Conservation (phyloP, 1,140 invertebrate species). For the Pogonognathellus flavescens region DNA sequence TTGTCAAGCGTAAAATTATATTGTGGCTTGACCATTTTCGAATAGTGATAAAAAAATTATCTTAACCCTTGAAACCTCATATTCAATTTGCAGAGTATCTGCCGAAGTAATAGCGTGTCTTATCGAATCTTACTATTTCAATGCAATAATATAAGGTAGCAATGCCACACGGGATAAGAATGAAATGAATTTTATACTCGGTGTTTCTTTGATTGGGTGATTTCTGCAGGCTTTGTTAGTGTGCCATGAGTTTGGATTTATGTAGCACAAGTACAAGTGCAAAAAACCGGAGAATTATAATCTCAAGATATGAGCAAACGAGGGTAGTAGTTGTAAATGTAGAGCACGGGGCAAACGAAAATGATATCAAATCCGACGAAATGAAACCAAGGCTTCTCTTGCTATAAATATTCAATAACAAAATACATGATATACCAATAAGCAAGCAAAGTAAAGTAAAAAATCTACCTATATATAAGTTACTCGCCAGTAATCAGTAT, state of each 20-base stretch:
- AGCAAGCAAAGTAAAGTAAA: conserved; percentile 20
- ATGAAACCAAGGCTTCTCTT: conserved; percentile 42
- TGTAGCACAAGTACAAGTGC: conserved; percentile 31
- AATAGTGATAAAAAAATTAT: too few relatives aligned
- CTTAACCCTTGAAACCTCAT: too few relatives aligned
- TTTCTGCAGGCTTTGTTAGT: background rate
- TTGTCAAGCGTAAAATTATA: too few relatives aligned
- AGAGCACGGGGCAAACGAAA: background rate
- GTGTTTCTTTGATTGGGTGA: background rate
- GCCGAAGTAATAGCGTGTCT: too few relatives aligned
- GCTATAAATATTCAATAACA: conserved; percentile 31
- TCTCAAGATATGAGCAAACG: conserved; percentile 32
- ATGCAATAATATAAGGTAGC: too few relatives aligned
- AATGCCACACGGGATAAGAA: background rate
- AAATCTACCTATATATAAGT: background rate
- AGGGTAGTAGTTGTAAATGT: background rate
- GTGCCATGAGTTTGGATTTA: background rate
- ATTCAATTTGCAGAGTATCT: too few relatives aligned
- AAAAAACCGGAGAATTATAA: conserved; percentile 42
- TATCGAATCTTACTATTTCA: too few relatives aligned
- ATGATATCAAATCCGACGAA: conserved; percentile 35
- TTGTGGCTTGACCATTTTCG: too few relatives aligned
- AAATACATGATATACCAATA: conserved; percentile 12
- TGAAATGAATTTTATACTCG: background rate
- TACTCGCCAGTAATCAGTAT: background rate